Percentiles rank a stretch among this genome's conserved stretches.
Evolutionary conservation across 2,797 vertebrate genomes (phyloP).

Genomic region (Florisuga fusca): DNA sequence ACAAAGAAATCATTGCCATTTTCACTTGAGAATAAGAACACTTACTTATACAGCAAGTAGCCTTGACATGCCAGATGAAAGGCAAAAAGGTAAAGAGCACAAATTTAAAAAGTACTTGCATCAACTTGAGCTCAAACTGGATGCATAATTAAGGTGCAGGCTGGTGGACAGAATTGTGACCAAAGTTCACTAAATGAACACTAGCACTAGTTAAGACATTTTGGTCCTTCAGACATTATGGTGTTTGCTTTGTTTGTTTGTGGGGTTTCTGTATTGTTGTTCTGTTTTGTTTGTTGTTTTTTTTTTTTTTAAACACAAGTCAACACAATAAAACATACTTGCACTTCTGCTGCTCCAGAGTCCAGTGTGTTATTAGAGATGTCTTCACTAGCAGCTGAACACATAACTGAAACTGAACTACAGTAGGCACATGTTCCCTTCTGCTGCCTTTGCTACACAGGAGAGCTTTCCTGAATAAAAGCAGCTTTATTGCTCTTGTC

Average conservation of each 20-base stretch:
- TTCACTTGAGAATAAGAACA: background rate
- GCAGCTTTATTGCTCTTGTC: background rate
- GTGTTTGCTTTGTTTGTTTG: background rate
- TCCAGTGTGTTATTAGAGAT: background rate
- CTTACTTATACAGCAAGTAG: background rate
- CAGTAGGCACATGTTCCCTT: background rate
- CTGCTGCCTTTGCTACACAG: fast-evolving
- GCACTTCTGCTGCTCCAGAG: background rate
- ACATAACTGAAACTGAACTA: background rate
- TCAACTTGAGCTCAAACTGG: background rate
- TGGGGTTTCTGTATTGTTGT: too few relatives aligned
- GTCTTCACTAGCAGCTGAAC: background rate
- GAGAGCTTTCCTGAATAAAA: background rate
- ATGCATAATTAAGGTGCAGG: background rate
- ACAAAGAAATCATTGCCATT: background rate
- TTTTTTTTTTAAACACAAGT: too few relatives aligned
- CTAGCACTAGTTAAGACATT: background rate
- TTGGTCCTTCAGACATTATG: background rate
- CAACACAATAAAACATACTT: background rate
- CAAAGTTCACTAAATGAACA: background rate
- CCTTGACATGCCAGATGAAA: background rate
- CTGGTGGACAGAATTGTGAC: background rate
- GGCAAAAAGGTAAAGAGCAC: background rate
- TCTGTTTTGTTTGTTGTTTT: too few relatives aligned
- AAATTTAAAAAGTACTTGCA: background rate